phyloP scores from a whole-genome alignment of 2,113 vertebrate genomes.

The Spilogale gracilis region DNA sequence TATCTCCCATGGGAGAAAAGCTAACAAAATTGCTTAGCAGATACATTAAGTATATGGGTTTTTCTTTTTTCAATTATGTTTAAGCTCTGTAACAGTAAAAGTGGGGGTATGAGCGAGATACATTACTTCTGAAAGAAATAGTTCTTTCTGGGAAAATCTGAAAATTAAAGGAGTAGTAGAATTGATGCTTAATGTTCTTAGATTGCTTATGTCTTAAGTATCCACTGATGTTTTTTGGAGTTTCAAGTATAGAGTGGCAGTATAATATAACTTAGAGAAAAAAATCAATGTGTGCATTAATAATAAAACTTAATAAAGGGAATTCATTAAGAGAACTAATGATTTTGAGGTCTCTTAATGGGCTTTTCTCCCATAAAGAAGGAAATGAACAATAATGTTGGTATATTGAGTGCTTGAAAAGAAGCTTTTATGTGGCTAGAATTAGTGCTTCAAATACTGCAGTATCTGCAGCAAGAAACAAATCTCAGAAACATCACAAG shows the following conservation, averaged over 20 bases:
- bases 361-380: conserved; percentile 63
- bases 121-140: conserved; percentile 1
- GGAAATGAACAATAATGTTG: conserved; percentile 46
- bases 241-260: conserved; percentile 59
- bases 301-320: conserved; percentile 75
- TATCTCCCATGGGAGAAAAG: background rate
- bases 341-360: conserved; percentile 56
- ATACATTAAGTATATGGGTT: background rate
- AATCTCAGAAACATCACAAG: background rate
- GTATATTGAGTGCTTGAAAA: background rate
- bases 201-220: conserved; percentile 32
- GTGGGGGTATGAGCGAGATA: background rate
- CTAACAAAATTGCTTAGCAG: background rate
- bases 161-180: conserved; percentile 48
- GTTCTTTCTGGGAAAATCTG: background rate
- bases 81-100: background rate
- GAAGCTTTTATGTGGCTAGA: background rate
- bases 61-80: background rate
- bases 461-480: background rate
- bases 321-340: conserved; percentile 74
- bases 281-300: conserved; percentile 74
- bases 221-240: conserved; percentile 43
- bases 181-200: conserved; percentile 48
- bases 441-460: background rate
- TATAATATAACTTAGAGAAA: conserved; percentile 50